Evolutionary conservation across 2,888 invertebrate species (phyloP), one percentile per base, ranked within the genome.

Genomic region (Alloplasta piceator): DNA sequence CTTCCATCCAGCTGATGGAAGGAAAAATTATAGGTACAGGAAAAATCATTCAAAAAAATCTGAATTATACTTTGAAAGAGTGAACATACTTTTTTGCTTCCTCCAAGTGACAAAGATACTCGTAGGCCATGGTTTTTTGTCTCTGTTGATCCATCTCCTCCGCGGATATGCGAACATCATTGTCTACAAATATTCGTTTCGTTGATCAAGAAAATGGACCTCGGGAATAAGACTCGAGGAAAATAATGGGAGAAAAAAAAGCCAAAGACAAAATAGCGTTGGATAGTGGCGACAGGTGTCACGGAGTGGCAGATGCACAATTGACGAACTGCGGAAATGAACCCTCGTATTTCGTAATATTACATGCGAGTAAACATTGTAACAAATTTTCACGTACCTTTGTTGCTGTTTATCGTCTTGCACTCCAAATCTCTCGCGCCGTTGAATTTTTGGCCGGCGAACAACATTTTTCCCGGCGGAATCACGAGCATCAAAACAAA

Each of bases 51-150:
- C 36, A 12, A 56, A 56, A 46, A 12, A 16, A 48, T 14, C 7
- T n/a, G 50, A 6, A 63, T 61, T 12, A 10, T 50, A 5, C 10
- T 52, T 5, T 9, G 46, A 36, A 26, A 26, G 84, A 43, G 5
- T 63, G 3, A 26, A 91, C 93, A 89, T 89, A 95, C 93, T 94
- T 94, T 93, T 96, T 95, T 0, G 96, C 96, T 93, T 96, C 96
- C 91, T 96, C 96, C 81, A 96, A 92, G 86, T 96, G 95, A 91
- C 96, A 97, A 39, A 97, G 93, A 90, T 97, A 97, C 89, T 96
- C 96, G 87, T 96, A 96, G 0, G 96, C 96, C 66, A 96, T 93
- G 61, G 95, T 95, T 90, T 95, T 95, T 88, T 95, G 95, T 85
- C 96, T 93, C 85, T 95, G 94, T 77, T 94, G 93, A 89, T 96